A percentile compares a stretch with the other conserved stretches of the same genome.
Conservation (phyloP, 2,888 invertebrate genomes). For the Antitype chi region DNA sequence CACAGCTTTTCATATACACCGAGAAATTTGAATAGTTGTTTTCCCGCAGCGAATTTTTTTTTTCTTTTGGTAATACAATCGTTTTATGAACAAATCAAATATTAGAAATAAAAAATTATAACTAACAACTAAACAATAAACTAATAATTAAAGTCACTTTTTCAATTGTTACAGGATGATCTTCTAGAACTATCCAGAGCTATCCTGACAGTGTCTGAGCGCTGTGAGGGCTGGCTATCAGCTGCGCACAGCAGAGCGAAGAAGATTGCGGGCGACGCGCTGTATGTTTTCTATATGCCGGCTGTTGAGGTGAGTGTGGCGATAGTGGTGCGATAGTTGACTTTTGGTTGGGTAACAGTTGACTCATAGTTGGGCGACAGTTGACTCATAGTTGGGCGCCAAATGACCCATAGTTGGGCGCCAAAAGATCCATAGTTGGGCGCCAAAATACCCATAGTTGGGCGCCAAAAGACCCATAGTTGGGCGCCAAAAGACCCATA, state of each 20-base stretch:
- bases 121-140: too few species aligned
- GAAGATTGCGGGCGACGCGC: conserved; percentile 79
- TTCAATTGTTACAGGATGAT: conserved; percentile 75
- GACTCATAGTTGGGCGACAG: neutral
- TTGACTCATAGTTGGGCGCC: neutral
- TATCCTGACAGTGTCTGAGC: conserved; percentile 75
- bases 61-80: too few species aligned
- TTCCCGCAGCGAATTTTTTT: too few species aligned
- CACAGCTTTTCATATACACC: too few species aligned
- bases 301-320: conserved; percentile 78
- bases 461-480: neutral
- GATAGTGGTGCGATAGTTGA: neutral
- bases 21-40: too few species aligned
- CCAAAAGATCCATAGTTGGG: neutral
- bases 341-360: neutral
- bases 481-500: neutral
- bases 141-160: neutral
- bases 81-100: too few species aligned
- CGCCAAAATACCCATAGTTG: neutral
- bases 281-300: conserved; percentile 76
- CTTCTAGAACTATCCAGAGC: conserved; percentile 81
- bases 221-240: conserved; percentile 78
- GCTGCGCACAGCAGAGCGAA: conserved; percentile 72
- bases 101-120: too few species aligned
- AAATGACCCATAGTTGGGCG: neutral